Percentiles rank a stretch among this genome's conserved stretches.
These are phyloP conservation scores for Acanthococcus lagerstroemiae DNA, from an alignment of 2,888 invertebrate species.

Conservation along the genomic window DNA sequence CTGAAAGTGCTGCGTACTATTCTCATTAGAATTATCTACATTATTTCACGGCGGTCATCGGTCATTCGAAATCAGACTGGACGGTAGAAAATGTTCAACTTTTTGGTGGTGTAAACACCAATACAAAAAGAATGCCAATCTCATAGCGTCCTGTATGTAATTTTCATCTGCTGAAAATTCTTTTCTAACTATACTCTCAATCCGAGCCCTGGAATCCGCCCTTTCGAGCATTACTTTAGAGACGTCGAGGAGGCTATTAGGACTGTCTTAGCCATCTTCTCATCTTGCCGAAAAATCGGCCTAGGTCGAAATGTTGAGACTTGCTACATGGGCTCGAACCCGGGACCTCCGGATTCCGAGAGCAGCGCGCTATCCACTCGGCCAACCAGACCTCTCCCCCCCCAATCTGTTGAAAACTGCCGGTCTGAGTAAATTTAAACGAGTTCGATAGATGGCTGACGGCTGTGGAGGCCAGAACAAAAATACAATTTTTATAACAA, in stretches of 20 bases:
- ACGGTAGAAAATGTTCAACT: neutral
- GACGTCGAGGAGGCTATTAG: no score
- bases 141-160: neutral
- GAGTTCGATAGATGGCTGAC: slow-evolving; percentile 1
- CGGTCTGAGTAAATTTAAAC: neutral
- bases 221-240: no score
- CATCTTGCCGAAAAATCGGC: no score
- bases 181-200: no score
- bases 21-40: neutral
- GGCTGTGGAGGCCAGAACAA: neutral
- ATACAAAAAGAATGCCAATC: neutral
- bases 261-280: no score
- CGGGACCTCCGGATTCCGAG: no score
- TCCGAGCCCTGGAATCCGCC: no score
- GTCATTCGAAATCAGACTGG: neutral
- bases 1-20: neutral
- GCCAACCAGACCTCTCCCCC: no score
- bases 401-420: neutral
- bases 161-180: no score
- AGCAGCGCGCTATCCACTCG: no score
- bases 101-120: neutral
- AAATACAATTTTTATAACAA: neutral
- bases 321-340: no score
- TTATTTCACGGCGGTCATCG: neutral
- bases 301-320: no score